Conservation (phyloP, 2,113 vertebrate species). For the Montifringilla adamsi region DNA sequence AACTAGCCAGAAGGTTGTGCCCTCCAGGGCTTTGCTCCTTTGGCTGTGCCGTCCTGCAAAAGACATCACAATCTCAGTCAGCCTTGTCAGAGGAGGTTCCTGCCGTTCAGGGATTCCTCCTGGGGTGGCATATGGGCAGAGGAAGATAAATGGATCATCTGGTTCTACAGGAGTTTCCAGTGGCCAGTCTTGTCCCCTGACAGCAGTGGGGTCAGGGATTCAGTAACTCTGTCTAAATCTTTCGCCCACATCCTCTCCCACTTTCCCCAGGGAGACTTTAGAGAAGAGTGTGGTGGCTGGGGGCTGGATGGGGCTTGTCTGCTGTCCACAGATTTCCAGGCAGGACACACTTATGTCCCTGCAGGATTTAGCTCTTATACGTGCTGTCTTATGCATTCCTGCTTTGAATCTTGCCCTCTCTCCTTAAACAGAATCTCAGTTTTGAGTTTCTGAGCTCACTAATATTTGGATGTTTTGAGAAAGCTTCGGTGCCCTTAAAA, state of each 20-base stretch:
- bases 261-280: neutral
- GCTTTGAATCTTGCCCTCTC: neutral
- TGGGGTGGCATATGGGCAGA: neutral
- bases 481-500: neutral
- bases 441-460: neutral
- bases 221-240: neutral
- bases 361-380: neutral
- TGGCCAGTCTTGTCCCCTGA: neutral
- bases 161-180: neutral
- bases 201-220: neutral
- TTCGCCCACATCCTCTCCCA: neutral
- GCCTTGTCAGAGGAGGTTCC: neutral
- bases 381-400: neutral
- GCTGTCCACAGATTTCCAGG: neutral
- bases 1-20: neutral
- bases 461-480: neutral
- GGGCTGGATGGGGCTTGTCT: neutral
- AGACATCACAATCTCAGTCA: neutral
- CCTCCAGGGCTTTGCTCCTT: neutral
- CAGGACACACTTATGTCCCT: neutral
- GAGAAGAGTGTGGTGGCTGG: neutral
- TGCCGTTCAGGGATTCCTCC: neutral
- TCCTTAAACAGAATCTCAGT: neutral
- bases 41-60: fast-evolving
- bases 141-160: neutral